Percentiles rank a stretch among this genome's conserved stretches.
These are phyloP conservation scores for Smutsia temminckii DNA, from an alignment of 2,797 vertebrate genomes.

Conservation along the genomic window DNA sequence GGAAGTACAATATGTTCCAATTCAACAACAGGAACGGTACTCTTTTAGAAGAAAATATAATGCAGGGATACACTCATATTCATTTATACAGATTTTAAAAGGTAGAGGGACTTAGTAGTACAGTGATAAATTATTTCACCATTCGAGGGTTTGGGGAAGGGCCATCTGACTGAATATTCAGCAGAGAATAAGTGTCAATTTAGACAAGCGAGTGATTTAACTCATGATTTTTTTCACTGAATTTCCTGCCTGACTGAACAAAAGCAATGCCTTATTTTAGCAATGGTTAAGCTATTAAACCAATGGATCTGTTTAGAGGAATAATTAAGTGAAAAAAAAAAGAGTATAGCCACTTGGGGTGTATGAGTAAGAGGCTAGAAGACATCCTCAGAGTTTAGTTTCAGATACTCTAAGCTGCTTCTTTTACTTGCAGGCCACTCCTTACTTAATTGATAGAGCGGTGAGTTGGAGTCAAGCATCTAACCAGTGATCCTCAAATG, in stretches of 20 bases:
- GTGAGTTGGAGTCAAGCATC: not conserved
- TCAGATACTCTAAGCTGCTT: not conserved
- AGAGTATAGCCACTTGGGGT: not conserved
- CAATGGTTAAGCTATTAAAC: constrained; percentile 24
- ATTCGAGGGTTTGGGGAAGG: not conserved
- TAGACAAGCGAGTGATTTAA: constrained; percentile 40
- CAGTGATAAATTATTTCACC: not conserved
- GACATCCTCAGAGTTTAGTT: not conserved
- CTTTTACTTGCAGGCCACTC: not conserved
- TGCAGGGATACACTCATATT: constrained; percentile 49
- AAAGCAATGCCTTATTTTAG: constrained; percentile 32
- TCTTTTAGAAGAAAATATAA: constrained; percentile 67
- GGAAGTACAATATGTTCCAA: constrained; percentile 68
- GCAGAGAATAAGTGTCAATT: not conserved
- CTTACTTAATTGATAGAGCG: not conserved
- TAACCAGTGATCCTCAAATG: not conserved
- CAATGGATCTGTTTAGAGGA: not conserved
- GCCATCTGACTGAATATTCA: not conserved
- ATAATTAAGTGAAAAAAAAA: not conserved
- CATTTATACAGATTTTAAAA: constrained; percentile 52
- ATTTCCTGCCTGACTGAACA: constrained; percentile 14
- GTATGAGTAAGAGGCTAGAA: not conserved
- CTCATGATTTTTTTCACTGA: not conserved
- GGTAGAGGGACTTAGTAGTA: not conserved
- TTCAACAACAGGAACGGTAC: constrained; percentile 62